Evolutionary conservation across 2,888 invertebrate species (phyloP), one percentile per base, ranked within the genome.

Genomic region (Coremacera marginata): DNA sequence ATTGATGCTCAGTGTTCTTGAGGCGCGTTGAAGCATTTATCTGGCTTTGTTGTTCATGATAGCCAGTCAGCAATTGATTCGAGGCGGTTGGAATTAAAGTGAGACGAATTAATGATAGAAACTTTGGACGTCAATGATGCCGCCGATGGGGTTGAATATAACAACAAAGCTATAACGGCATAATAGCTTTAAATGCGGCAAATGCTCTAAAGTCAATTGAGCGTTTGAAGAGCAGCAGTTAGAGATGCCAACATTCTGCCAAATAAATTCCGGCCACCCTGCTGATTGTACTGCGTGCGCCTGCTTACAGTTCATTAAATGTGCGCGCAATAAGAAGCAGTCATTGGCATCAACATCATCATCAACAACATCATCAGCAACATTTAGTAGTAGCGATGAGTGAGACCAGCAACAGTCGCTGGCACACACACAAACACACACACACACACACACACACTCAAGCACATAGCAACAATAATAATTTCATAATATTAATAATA

Each of bases 401-500:
- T 62, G n/a, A n/a, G n/a, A 62, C 27, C 27, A 62, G 62, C 62
- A 62, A 76, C 76, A 77, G 62, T 27, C 49, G 37, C 14, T 19
- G 49, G 31, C 37, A 73, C 55, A 34, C 51, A 11, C n/a, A 57
- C 60, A 55, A 11, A 68, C 55, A 55, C 75, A 79, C 34, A 65
- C 72, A 57, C 11, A 11, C 51, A 25, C 51, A 73, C 19, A 14
- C 37, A 19, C 55, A 34, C 11, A 16, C 55, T 14, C 14, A 34
- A 16, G 34, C 57, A 57, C n/a, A n/a, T 49, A 37, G 60, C 14
- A 51, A 63, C 74, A 49, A 57, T 62, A 49, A 68, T 31, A 75
- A 70, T 68, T 70, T 75, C 73, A 68, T 74, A 62, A 76, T 79
- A 79, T 75, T 77, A 86, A 86, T 86, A 86, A 85, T 77, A 44